Conservation (phyloP, 2,797 vertebrate species). For the Leuciscus waleckii region DNA sequence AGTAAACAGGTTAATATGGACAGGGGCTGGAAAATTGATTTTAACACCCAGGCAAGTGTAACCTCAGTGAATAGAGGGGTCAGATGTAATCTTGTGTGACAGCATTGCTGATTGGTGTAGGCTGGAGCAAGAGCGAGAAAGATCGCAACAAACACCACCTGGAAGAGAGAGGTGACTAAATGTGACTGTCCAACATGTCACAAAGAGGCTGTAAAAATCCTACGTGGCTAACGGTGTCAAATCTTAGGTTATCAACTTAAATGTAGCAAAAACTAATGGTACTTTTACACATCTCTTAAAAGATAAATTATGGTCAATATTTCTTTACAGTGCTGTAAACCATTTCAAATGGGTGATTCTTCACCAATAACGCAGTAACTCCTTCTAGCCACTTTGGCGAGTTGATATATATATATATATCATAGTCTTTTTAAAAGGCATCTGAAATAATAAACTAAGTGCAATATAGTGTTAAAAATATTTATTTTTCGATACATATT, state of each 20-base stretch:
- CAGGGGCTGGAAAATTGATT: slow-evolving; percentile 50
- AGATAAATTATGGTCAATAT: not conserved
- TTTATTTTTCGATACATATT: too few species aligned
- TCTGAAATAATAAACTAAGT: not conserved
- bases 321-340: not conserved
- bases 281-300: not conserved
- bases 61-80: slow-evolving; percentile 56
- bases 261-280: not conserved
- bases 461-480: not conserved
- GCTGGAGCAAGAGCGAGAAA: slow-evolving; percentile 34
- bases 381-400: too few species aligned
- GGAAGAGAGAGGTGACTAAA: slow-evolving; percentile 23
- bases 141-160: slow-evolving; percentile 43
- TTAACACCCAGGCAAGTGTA: slow-evolving; percentile 51
- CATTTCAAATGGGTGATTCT: not conserved
- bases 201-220: slow-evolving; percentile 9
- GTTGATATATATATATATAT: too few species aligned
- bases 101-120: slow-evolving; percentile 45
- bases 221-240: not conserved
- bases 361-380: not conserved
- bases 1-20: slow-evolving; percentile 39
- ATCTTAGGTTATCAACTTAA: not conserved
- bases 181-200: slow-evolving; percentile 14
- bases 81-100: slow-evolving; percentile 48
- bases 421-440: not conserved